Evolutionary conservation across 2,797 vertebrate species (phyloP).

Genomic region (Lerista edwardsae): DNA sequence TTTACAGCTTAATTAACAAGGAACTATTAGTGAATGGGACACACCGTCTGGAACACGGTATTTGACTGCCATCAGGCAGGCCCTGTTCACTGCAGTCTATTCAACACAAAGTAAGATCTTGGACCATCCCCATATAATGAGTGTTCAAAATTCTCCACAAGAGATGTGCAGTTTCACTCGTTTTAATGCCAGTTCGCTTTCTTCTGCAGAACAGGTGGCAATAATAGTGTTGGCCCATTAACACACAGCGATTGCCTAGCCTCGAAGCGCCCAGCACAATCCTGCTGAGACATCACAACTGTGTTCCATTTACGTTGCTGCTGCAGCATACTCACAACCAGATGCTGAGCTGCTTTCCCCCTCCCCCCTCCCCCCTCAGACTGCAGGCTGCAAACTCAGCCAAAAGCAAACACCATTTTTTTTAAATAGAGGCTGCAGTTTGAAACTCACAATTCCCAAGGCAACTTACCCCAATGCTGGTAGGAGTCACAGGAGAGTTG

Average conservation of each 20-base stretch:
- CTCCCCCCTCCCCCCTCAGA: too few relatives aligned
- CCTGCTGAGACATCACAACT: conserved; percentile 15
- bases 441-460: not conserved
- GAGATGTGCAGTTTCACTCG: not conserved
- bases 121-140: not conserved
- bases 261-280: not conserved
- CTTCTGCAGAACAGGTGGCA: not conserved
- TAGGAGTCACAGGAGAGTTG: not conserved
- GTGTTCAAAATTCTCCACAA: not conserved
- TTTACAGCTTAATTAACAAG: too few relatives aligned
- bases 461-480: not conserved
- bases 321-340: not conserved
- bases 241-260: not conserved
- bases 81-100: not conserved
- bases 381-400: not conserved
- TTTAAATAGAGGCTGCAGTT: conserved; percentile 13
- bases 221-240: not conserved
- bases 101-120: too few relatives aligned
- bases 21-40: not conserved
- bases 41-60: not conserved
- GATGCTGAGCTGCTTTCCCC: not conserved
- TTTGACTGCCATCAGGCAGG: not conserved
- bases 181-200: not conserved
- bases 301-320: not conserved
- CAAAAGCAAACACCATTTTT: not conserved